These are phyloP conservation scores for Lepidurus arcticus DNA, from an alignment of 1,140 invertebrate genomes.

Conservation along the genomic window DNA sequence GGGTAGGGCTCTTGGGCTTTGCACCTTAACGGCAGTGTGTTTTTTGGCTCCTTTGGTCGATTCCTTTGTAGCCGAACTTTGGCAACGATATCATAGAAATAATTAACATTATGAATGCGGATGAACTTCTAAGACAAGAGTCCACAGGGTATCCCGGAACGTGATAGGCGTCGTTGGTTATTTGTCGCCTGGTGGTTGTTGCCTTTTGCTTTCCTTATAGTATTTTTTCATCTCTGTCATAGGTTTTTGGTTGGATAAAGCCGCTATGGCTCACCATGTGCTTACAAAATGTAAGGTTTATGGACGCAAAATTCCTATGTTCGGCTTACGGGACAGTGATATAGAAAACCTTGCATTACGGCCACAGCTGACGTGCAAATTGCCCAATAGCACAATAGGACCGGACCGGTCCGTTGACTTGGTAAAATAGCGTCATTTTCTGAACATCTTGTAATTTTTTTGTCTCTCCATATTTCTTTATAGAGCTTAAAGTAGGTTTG, in stretches of 20 bases:
- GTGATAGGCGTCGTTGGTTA: too few relatives aligned
- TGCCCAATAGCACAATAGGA: not conserved
- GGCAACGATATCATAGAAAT: not conserved
- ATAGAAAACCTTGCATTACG: not conserved
- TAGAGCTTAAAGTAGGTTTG: too few relatives aligned
- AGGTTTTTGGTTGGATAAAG: too few relatives aligned
- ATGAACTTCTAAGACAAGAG: too few relatives aligned
- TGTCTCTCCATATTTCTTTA: too few relatives aligned
- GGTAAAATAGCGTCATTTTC: too few relatives aligned
- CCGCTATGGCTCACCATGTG: too few relatives aligned
- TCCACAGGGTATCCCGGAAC: too few relatives aligned
- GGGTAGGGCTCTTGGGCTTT: slow-evolving; percentile 13
- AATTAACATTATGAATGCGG: not conserved
- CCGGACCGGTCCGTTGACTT: too few relatives aligned
- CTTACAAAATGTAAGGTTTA: too few relatives aligned
- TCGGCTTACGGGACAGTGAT: not conserved
- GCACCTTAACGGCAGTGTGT: slow-evolving; percentile 16
- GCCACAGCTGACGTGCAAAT: not conserved
- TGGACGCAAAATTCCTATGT: not conserved
- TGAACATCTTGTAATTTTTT: too few relatives aligned
- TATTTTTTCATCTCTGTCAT: not conserved
- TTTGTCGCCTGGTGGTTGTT: not conserved
- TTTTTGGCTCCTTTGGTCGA: not conserved
- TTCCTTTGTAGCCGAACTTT: not conserved
- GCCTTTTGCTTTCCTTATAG: not conserved